phyloP scores from a whole-genome alignment of 2,888 invertebrate genomes.

The Philereme vetulata region DNA sequence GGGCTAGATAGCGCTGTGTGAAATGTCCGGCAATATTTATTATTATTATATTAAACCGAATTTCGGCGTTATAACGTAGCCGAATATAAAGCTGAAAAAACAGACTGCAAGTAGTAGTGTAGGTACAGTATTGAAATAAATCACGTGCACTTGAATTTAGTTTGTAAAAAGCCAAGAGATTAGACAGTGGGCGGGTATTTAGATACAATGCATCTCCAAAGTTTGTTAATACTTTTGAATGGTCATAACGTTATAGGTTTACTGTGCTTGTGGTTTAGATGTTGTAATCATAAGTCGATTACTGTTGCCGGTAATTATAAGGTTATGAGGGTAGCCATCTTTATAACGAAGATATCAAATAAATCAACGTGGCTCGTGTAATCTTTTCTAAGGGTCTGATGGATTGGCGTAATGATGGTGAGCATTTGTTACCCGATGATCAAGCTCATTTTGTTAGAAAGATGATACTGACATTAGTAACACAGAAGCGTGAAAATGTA shows the following conservation, averaged over 20 bases:
- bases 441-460: no score
- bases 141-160: slow-evolving; percentile 25
- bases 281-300: slow-evolving; percentile 31
- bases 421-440: background rate
- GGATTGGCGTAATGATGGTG: slow-evolving; percentile 7
- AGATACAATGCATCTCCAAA: slow-evolving; percentile 17
- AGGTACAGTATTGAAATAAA: slow-evolving; percentile 25
- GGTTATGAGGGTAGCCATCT: slow-evolving; percentile 29
- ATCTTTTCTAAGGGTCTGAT: slow-evolving; percentile 18
- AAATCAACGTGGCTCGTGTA: slow-evolving; percentile 19
- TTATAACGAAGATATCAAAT: slow-evolving; percentile 29
- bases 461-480: no score
- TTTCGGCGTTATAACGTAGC: background rate
- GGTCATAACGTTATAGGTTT: slow-evolving; percentile 11
- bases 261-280: slow-evolving; percentile 3
- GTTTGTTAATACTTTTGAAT: background rate
- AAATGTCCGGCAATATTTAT: no score
- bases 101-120: background rate
- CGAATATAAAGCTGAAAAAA: slow-evolving; percentile 6
- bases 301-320: slow-evolving; percentile 28
- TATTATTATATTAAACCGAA: no score
- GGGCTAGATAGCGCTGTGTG: no score
- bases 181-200: slow-evolving; percentile 26
- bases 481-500: no score
- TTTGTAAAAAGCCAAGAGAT: slow-evolving; percentile 21